These are phyloP conservation scores for Bombus breviceps DNA, from an alignment of 1,140 invertebrate genomes.

Conservation along the genomic window DNA sequence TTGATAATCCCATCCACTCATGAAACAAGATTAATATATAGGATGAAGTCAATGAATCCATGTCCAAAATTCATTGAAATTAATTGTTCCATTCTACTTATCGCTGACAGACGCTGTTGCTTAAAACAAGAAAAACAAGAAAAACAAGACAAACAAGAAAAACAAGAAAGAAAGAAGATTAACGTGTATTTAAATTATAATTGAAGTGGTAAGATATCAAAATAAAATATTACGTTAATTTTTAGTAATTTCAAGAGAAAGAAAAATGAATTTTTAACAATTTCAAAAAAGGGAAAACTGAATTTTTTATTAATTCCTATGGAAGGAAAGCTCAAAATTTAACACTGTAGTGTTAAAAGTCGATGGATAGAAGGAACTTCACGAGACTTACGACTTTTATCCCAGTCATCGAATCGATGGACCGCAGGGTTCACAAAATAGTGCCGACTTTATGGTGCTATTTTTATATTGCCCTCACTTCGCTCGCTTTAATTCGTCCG, in stretches of 20 bases:
- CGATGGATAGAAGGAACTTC: neutral
- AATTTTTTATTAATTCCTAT: too few species aligned
- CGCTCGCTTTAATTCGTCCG: conserved; percentile 47
- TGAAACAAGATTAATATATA: neutral
- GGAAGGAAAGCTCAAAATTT: too few species aligned
- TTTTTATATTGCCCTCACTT: conserved; percentile 56
- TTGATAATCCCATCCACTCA: neutral
- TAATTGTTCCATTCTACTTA: neutral
- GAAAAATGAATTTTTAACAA: too few species aligned
- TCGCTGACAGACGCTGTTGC: neutral
- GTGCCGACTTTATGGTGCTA: conserved; percentile 51
- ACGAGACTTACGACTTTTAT: neutral
- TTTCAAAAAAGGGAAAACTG: too few species aligned
- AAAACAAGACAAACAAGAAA: too few species aligned
- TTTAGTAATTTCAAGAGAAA: too few species aligned
- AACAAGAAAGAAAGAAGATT: neutral
- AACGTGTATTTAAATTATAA: neutral
- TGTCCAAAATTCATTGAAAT: conserved; percentile 1
- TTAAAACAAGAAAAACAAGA: neutral
- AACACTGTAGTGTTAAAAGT: too few species aligned
- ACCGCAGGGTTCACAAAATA: conserved; percentile 29
- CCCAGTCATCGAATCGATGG: neutral
- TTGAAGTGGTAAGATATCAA: neutral
- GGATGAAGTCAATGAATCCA: neutral
- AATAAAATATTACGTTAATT: too few species aligned